Evolutionary conservation across 1,140 invertebrate genomes (phyloP), one percentile per base, ranked within the genome.

Genomic region (Ditylenchus dipsaci): DNA sequence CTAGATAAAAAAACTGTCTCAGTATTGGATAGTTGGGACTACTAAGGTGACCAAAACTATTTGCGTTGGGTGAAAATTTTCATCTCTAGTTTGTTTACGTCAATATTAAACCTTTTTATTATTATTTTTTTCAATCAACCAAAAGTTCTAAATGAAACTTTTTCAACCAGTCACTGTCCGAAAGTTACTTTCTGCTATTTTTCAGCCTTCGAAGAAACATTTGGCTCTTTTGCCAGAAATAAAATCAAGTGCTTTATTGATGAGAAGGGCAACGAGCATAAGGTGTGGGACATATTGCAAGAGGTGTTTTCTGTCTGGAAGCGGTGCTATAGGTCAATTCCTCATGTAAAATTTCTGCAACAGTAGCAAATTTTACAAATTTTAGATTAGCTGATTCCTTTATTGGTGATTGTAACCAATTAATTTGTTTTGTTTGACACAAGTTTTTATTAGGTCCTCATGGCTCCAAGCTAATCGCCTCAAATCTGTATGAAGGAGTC

Each of bases 291-390:
- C 15, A 23, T 76, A 26, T 47, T 76, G 13, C 33, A 76, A 38
- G 77, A 76, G 29, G 33, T 58, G n/a, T 80, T 76, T 65, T 33
- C 65, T n/a, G 77, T 76, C 29, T 76, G 75, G 75, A 76, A 69
- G 23, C 49, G 58, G 1, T 63, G 43, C 8, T 33, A 76, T 13
- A 68, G 64, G 75, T 76, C 11, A 30, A 33, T 19, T 27, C 21
- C 3, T 68, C 43, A n/a, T 8, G 8, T 8, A n/a, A 23, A 47
- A 26, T 21, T n/a, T n/a, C n/a, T n/a, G n/a, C n/a, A n/a, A n/a
- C n/a, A n/a, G 49, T 21, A 21, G n/a, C 5, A 21, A 61, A 61
- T 7, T 7, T 56, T 56, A 56, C 53, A 13, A 43, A 7, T 61
- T 30, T 38, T 29, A 76, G 75, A 58, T 38, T 78, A 17, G 29